These are phyloP conservation scores for Pantherophis guttatus DNA, from an alignment of 2,113 vertebrate species.

Conservation along the genomic window DNA sequence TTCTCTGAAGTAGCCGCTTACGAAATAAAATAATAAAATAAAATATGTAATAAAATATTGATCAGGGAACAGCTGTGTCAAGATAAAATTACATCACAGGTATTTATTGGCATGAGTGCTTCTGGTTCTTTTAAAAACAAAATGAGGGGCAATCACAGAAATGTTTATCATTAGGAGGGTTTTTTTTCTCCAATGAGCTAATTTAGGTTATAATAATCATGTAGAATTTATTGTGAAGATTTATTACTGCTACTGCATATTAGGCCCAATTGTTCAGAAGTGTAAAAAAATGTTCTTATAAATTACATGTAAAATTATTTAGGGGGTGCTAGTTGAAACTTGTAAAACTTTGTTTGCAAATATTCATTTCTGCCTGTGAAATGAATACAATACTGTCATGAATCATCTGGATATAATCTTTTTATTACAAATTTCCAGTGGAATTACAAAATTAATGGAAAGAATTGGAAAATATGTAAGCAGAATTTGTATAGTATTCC, in stretches of 20 bases:
- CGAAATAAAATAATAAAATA: not conserved
- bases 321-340: not conserved
- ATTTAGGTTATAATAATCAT: not conserved
- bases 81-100: not conserved
- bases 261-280: slow-evolving; percentile 22
- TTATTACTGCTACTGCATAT: not conserved
- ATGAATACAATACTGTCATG: not conserved
- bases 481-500: not conserved
- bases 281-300: not conserved
- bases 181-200: not conserved
- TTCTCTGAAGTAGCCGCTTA: not conserved
- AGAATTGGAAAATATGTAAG: not conserved
- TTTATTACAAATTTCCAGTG: slow-evolving; percentile 2
- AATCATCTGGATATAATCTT: not conserved
- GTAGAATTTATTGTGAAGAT: not conserved
- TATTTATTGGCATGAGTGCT: not conserved
- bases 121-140: not conserved
- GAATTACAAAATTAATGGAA: not conserved
- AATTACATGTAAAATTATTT: not conserved
- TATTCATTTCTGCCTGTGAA: not conserved
- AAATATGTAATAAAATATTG: not conserved
- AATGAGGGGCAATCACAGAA: not conserved
- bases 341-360: not conserved
- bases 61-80: not conserved
- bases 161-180: not conserved